Percentiles rank a stretch among this genome's conserved stretches.
phyloP scores from a whole-genome alignment of 2,888 invertebrate species.

The Apamea epomidion region DNA sequence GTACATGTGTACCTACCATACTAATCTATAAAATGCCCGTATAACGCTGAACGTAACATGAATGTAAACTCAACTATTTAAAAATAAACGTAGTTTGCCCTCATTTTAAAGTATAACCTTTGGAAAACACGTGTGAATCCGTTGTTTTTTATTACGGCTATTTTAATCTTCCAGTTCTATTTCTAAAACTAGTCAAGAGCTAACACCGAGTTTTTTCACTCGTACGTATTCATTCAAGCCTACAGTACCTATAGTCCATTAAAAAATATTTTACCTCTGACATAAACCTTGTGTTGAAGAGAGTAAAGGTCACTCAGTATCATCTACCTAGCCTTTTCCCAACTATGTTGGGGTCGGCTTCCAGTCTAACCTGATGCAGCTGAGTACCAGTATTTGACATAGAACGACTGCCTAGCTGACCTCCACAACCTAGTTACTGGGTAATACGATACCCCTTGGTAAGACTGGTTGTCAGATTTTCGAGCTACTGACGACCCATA shows the following conservation, averaged over 20 bases:
- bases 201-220: conserved; percentile 4
- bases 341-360: too few species aligned
- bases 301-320: not conserved
- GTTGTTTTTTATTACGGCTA: conserved; percentile 42
- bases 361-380: too few species aligned
- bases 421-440: too few species aligned
- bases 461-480: too few species aligned
- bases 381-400: too few species aligned
- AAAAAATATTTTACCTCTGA: not conserved
- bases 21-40: not conserved
- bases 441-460: too few species aligned
- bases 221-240: conserved; percentile 23
- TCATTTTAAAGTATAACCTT: conserved; percentile 39
- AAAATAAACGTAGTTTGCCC: conserved; percentile 34
- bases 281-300: not conserved
- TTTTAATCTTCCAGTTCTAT: conserved; percentile 28
- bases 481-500: too few species aligned
- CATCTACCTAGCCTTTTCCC: too few species aligned
- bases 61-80: conserved; percentile 13
- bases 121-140: conserved; percentile 27
- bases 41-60: not conserved
- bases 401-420: too few species aligned
- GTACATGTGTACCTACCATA: not conserved
- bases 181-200: conserved; percentile 23
- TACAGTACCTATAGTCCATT: not conserved